Base-by-base conservation (phyloP, 2,888 invertebrate species). In the Pachymerium ferrugineum region DNA sequence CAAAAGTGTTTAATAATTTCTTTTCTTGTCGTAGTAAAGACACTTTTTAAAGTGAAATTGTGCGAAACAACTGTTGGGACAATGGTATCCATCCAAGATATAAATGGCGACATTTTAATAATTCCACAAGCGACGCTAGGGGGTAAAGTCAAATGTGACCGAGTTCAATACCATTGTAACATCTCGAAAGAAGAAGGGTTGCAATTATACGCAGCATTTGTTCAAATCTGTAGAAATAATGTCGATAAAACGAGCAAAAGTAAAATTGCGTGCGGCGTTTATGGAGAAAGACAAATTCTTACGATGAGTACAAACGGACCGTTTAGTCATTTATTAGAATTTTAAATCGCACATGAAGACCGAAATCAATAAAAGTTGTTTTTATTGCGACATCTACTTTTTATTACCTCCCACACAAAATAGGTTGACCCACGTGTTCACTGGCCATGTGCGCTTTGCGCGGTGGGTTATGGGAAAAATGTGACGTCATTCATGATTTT, bases 61-160 rank as follows among this genome's bases (percentile, higher is more conserved):
- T 80, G 82, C 75, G 78, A 79, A 70, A 71, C 74, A 22, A 79
- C 80, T 3, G 77, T 77, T 62, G 80, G 80, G 0, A 80, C 80
- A 35, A 75, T 78, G 10, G 79, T 80, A 0, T 81, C 82, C 0
- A 76, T 83, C 14, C 73, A 80, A 35, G 81, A 83, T 25, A 77
- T 82, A 3, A 81, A 82, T 3, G 83, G 82, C n/a, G 83, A 83
- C 75, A 76, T 84, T 12, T 79, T 84, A 0, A 80, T 84, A 28
- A 80, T 84, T 74, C 84, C 84, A 2, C 84, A 84, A 76, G 83
- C 84, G 0, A 83, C 83, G 1, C 78, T 84, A 1, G 84, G 84
- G 10, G 84, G 84, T 3, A 80, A 79, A 70, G 73, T 82, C 6
- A 84, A 84, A 78, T n/a, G n/a, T n/a, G n/a, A n/a, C n/a, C n/a